Conservation (phyloP, 2,888 invertebrate species). For the Luperina testacea region DNA sequence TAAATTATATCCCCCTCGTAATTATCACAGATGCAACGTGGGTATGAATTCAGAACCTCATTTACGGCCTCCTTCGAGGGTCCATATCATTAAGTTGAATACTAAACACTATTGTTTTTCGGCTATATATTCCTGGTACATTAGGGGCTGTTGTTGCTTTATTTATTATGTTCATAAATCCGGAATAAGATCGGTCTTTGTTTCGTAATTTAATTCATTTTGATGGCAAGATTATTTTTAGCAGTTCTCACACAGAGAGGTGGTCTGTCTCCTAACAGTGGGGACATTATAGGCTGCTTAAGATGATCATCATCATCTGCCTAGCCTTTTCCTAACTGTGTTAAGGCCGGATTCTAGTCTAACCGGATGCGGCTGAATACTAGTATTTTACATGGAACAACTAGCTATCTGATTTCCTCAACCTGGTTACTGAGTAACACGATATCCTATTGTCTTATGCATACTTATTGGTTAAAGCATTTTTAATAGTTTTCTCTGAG, state of each 20-base stretch:
- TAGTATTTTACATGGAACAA: neutral
- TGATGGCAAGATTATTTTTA: neutral
- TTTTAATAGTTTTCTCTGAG: neutral
- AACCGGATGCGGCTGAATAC: neutral
- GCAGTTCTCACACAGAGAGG: neutral
- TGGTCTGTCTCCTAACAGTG: neutral
- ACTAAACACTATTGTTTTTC: slow-evolving; percentile 71
- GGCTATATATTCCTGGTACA: slow-evolving; percentile 49
- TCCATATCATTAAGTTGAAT: slow-evolving; percentile 83
- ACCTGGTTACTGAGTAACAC: neutral
- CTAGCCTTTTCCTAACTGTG: neutral
- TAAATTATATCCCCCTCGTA: slow-evolving; percentile 75
- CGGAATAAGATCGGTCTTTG: slow-evolving; percentile 23
- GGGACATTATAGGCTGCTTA: neutral
- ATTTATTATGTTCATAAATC: slow-evolving; percentile 28
- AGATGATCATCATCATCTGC: neutral
- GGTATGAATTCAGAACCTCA: slow-evolving; percentile 86
- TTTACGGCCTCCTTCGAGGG: slow-evolving; percentile 84
- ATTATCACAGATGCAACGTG: slow-evolving; percentile 80
- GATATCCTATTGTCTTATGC: neutral
- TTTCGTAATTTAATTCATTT: slow-evolving; percentile 24
- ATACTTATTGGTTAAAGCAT: neutral
- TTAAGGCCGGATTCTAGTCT: neutral
- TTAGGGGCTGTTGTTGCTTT: slow-evolving; percentile 33
- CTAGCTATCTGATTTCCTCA: neutral